Percentiles rank a stretch among this genome's conserved stretches.
Evolutionary conservation across 2,888 invertebrate species (phyloP).

Genomic region (Sthenelais limicola): DNA sequence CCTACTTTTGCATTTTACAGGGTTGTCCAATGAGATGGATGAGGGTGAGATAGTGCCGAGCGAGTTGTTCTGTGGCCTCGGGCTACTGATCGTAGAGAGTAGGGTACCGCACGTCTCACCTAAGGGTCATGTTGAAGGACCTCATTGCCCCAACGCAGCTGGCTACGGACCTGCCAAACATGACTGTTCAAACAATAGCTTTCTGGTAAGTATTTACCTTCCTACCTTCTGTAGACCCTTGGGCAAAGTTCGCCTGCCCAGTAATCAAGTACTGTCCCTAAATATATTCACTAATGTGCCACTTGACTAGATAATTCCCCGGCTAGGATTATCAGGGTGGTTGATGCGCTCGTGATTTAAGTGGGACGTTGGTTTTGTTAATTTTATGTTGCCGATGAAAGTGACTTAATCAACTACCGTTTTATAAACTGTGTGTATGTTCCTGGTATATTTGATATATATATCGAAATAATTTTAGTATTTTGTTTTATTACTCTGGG

Average conservation of each 20-base stretch:
- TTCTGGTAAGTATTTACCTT: constrained; percentile 63
- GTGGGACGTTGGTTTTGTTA: too few relatives aligned
- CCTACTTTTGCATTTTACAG: background rate
- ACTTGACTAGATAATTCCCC: background rate
- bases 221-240: too few relatives aligned
- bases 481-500: too few relatives aligned
- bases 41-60: constrained; percentile 73
- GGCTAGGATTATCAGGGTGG: too few relatives aligned
- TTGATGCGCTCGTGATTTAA: too few relatives aligned
- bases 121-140: constrained; percentile 80
- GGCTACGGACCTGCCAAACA: constrained; percentile 67
- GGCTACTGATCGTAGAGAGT: constrained; percentile 78
- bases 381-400: too few relatives aligned
- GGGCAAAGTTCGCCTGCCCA: background rate
- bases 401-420: too few relatives aligned
- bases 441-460: too few relatives aligned
- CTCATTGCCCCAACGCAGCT: constrained; percentile 76
- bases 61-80: constrained; percentile 76
- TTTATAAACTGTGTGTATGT: too few relatives aligned
- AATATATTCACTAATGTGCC: background rate
- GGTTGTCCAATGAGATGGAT: constrained; percentile 40
- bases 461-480: too few relatives aligned
- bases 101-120: constrained; percentile 74
- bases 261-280: constrained; percentile 12
- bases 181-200: constrained; percentile 62